Percentiles rank a stretch among this genome's conserved stretches.
Conservation (phyloP, 1,140 invertebrate species). For the Octopus bimaculoides region DNA sequence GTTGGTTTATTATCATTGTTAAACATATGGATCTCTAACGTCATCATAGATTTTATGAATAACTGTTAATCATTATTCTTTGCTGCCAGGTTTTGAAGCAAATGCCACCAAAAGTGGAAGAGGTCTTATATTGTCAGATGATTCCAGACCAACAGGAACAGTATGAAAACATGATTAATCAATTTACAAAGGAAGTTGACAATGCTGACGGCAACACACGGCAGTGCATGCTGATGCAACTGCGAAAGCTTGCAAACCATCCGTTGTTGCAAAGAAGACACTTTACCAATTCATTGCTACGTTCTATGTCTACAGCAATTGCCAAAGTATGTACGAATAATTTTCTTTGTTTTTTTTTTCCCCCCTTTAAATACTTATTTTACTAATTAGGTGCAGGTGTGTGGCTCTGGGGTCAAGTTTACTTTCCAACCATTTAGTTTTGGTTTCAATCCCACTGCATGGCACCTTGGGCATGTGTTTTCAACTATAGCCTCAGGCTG, state of each 20-base stretch:
- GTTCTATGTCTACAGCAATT: slow-evolving; percentile 71
- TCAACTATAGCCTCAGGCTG: no score
- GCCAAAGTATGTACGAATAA: slow-evolving; percentile 58
- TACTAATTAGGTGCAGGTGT: no score
- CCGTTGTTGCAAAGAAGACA: slow-evolving; percentile 71
- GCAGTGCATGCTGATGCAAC: slow-evolving; percentile 53
- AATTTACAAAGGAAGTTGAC: slow-evolving; percentile 59
- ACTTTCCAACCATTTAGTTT: no score
- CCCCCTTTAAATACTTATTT: no score
- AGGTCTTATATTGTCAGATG: slow-evolving; percentile 68
- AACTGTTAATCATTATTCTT: background rate
- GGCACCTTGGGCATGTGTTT: no score
- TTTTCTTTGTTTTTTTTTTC: background rate
- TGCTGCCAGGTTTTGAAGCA: slow-evolving; percentile 65
- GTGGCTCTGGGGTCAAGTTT: no score
- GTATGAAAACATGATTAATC: slow-evolving; percentile 74
- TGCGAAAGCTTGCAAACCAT: slow-evolving; percentile 54
- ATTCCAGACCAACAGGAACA: slow-evolving; percentile 69
- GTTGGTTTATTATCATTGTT: no score
- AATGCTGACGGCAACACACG: slow-evolving; percentile 24
- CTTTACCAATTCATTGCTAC: slow-evolving; percentile 72
- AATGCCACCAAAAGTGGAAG: slow-evolving; percentile 74
- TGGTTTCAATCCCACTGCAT: no score
- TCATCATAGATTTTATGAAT: background rate
- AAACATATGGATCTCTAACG: background rate